Evolutionary conservation across 2,113 vertebrate species (phyloP).

Genomic region (Sylvietta virens): DNA sequence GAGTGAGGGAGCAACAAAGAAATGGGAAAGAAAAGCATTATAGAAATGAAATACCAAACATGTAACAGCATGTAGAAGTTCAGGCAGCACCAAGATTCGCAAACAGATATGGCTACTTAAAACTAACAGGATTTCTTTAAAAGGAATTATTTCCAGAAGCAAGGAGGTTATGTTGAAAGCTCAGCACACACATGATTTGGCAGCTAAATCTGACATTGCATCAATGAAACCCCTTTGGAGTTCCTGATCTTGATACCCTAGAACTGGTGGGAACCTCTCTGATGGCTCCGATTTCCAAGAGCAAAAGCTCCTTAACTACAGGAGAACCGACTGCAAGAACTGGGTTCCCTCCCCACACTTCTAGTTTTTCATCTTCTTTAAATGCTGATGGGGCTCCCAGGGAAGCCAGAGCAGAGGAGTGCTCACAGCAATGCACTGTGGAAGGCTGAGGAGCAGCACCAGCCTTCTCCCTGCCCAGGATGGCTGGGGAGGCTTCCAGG

Average conservation of each 20-base stretch:
- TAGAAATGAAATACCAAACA: slow-evolving; percentile 53
- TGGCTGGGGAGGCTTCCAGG: background rate
- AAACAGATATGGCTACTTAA: slow-evolving; percentile 1
- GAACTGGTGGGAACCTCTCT: background rate
- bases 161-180: slow-evolving; percentile 18
- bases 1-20: slow-evolving; percentile 76
- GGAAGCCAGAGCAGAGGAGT: rapidly evolving
- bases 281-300: background rate
- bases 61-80: slow-evolving; percentile 35
- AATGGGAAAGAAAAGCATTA: slow-evolving; percentile 76
- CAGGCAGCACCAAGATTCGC: slow-evolving; percentile 14
- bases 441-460: background rate
- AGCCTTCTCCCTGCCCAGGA: background rate
- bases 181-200: background rate
- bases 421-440: rapidly evolving
- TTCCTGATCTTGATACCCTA: background rate
- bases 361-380: background rate
- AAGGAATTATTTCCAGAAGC: background rate
- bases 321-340: background rate
- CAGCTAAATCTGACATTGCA: background rate
- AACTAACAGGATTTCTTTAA: background rate
- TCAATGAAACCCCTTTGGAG: background rate
- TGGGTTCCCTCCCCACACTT: background rate
- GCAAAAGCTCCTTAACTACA: background rate
- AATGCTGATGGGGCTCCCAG: background rate